Evolutionary conservation across 2,888 invertebrate species (phyloP).

Genomic region (Uloborus plumipes): DNA sequence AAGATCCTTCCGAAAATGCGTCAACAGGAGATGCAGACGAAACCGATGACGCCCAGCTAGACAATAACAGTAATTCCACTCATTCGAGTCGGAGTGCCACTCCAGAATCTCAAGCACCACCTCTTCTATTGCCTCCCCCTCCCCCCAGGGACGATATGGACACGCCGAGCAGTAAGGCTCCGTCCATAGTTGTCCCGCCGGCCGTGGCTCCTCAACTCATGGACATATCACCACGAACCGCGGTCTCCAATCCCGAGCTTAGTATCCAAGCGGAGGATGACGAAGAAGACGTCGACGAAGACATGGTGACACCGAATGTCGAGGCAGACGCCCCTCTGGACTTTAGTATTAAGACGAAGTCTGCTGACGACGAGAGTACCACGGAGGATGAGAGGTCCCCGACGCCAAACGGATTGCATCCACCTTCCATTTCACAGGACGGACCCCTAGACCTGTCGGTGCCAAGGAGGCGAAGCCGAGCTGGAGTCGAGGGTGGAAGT

Average conservation of each 20-base stretch:
- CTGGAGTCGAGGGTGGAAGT: slow-evolving; percentile 2
- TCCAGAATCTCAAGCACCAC: slow-evolving; percentile 23
- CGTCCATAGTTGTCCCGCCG: slow-evolving; percentile 29
- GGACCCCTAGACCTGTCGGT: slow-evolving; percentile 87
- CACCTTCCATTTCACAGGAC: slow-evolving; percentile 74
- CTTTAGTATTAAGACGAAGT: slow-evolving; percentile 81
- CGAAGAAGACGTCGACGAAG: slow-evolving; percentile 54
- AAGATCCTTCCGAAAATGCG: slow-evolving; percentile 36
- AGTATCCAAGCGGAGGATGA: slow-evolving; percentile 42
- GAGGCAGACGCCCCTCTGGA: slow-evolving; percentile 73
- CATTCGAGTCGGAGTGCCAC: slow-evolving; percentile 53
- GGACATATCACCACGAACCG: slow-evolving; percentile 67
- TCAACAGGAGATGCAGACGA: slow-evolving; percentile 36
- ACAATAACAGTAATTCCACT: slow-evolving; percentile 38
- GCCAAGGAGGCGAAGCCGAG: slow-evolving; percentile 69
- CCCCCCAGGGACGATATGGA: not conserved
- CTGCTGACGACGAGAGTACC: slow-evolving; percentile 41
- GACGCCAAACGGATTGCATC: slow-evolving; percentile 76
- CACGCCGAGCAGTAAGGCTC: slow-evolving; percentile 26
- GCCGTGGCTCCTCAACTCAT: slow-evolving; percentile 64
- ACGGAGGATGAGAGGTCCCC: slow-evolving; percentile 40
- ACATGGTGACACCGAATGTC: slow-evolving; percentile 18
- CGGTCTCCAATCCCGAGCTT: slow-evolving; percentile 61
- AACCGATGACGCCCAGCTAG: slow-evolving; percentile 24
- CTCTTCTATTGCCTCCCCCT: slow-evolving; percentile 15